These are phyloP conservation scores for Schizotus pectinicornis DNA, from an alignment of 2,888 invertebrate species.

Conservation along the genomic window DNA sequence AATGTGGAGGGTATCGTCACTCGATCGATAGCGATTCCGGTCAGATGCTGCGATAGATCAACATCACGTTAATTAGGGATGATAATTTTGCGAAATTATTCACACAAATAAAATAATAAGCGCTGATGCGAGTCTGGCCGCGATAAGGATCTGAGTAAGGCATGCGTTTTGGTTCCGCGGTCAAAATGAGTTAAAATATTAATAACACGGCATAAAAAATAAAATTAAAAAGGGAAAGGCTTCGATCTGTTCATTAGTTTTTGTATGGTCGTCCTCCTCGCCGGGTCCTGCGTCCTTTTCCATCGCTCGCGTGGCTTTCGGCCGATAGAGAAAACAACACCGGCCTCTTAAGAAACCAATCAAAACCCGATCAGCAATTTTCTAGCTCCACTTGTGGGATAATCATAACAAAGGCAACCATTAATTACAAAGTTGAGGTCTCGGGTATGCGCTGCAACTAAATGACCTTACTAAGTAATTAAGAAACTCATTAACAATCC, in stretches of 20 bases:
- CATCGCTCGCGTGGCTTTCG: conserved; percentile 4
- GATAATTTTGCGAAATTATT: conserved; percentile 45
- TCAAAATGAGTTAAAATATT: conserved; percentile 52
- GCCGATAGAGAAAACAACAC: conserved; percentile 31
- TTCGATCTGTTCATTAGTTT: conserved; percentile 53
- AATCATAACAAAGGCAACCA: conserved; percentile 57
- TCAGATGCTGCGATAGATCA: conserved; percentile 43
- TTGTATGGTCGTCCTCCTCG: conserved; percentile 40
- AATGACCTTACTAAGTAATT: conserved; percentile 52
- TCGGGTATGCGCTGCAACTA: conserved; percentile 47
- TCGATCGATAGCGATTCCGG: conserved; percentile 35
- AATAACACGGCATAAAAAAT: conserved; percentile 50
- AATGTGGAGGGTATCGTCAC: conserved; percentile 33
- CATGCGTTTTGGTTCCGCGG: conserved; percentile 22
- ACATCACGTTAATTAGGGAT: conserved; percentile 46
- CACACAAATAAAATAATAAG: conserved; percentile 38
- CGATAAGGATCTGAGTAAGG: conserved; percentile 14
- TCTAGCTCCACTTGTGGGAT: conserved; percentile 55
- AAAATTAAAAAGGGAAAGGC: conserved; percentile 48
- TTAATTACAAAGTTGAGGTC: conserved; percentile 54
- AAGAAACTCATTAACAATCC: conserved; percentile 53
- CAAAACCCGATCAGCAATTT: conserved; percentile 56
- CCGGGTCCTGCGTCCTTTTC: conserved; percentile 20
- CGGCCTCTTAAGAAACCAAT: conserved; percentile 48
- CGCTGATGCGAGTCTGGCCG: conserved; percentile 3